Evolutionary conservation across 2,888 invertebrate genomes (phyloP), one percentile per base, ranked within the genome.

Genomic region (Encarsia formosa): DNA sequence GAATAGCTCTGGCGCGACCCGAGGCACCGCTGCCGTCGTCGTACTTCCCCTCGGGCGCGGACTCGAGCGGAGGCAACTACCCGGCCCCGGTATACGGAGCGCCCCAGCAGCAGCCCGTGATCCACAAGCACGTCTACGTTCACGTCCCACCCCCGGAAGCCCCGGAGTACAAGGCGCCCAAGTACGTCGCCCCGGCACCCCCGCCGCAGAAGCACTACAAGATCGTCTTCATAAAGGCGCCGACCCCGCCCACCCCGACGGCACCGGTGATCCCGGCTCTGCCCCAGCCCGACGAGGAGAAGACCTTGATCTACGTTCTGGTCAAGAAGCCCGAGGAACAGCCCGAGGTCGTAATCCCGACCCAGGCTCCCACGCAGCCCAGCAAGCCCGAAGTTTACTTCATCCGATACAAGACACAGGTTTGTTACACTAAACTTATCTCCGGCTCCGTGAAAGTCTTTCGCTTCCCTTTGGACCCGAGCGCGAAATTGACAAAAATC

Each of bases 361-460:
- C 88, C 11, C 85, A 87, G 3, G 84, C 85, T 39, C 88, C 91
- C 37, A 91, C 91, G 31, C 89, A 89, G 68, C 91, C 91, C 40
- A 85, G 87, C 78, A 91, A 91, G 73, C 91, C 91, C 5, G 91
- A 91, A 78, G 91, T 91, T 47, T 91, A 89, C 80, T 91, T 91
- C 79, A 91, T 91, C 79, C 85, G 89, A 78, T 91, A 91, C 77
- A 88, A 88, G 77, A 87, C 87, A 44, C 87, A 87, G 84, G 87
- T 87, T n/a, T n/a, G n/a, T n/a, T n/a, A n/a, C n/a, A n/a, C n/a
- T n/a, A n/a, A 75, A 1, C 43, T 18, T 1, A 5, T 20, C 15
- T 2, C n/a, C n/a, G n/a, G n/a, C n/a, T n/a, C n/a, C n/a, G n/a
- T n/a, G n/a, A n/a, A 22, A 13, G 16, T 16, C n/a, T 35, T 4